Conservation (phyloP, 2,797 vertebrate species). For the Cyprinella venusta region DNA sequence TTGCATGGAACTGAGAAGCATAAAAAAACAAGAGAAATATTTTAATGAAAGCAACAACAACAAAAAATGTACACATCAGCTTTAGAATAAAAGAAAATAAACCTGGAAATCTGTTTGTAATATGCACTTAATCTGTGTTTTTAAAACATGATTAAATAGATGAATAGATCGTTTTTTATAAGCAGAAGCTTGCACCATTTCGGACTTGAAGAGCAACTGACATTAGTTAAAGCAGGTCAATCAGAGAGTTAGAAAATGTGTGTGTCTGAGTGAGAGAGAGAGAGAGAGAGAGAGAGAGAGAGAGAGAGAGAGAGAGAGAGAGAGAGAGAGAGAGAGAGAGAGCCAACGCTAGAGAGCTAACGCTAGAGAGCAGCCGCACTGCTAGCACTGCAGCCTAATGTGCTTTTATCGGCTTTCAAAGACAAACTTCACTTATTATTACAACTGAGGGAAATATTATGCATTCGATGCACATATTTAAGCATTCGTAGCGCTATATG, state of each 20-base stretch:
- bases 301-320: constrained; percentile 18
- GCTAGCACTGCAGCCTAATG: constrained; percentile 39
- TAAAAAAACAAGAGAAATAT: no score
- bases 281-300: constrained; percentile 12
- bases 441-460: neutral
- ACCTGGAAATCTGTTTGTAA: no score
- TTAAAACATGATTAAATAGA: no score
- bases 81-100: no score
- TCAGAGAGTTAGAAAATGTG: neutral
- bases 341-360: constrained; percentile 16
- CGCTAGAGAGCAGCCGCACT: constrained; percentile 34
- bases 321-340: constrained; percentile 18
- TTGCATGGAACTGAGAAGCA: no score
- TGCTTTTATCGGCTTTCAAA: constrained; percentile 34
- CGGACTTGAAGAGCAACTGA: constrained; percentile 44
- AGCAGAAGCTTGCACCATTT: neutral
- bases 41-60: no score
- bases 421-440: constrained; percentile 6
- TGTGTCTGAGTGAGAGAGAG: neutral
- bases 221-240: constrained; percentile 38
- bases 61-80: no score
- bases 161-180: no score
- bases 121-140: no score
- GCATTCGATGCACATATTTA: neutral
- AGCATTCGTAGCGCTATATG: constrained; percentile 6